Evolutionary conservation across 2,888 invertebrate species (phyloP).

Genomic region (Melinopterus prodromus): DNA sequence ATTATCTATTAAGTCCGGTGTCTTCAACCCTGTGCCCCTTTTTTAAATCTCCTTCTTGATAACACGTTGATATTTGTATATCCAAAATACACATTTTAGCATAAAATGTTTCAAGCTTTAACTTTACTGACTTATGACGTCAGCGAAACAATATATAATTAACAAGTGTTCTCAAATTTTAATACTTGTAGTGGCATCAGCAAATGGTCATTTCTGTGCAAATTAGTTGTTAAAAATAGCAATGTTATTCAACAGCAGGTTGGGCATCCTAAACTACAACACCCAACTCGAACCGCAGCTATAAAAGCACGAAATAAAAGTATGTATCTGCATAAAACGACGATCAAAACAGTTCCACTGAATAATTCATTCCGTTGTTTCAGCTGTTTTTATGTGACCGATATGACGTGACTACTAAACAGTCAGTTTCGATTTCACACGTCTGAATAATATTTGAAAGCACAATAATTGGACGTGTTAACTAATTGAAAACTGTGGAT

Average conservation of each 20-base stretch:
- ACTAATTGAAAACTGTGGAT: too few relatives aligned
- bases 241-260: not conserved
- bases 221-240: not conserved
- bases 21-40: too few relatives aligned
- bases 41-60: too few relatives aligned
- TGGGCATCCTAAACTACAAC: not conserved
- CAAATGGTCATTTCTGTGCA: not conserved
- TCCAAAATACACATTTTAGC: too few relatives aligned
- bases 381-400: not conserved
- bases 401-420: not conserved
- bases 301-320: not conserved
- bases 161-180: not conserved
- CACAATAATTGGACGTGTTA: not conserved
- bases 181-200: not conserved
- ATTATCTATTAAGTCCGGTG: too few relatives aligned
- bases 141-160: too few relatives aligned
- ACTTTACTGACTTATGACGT: too few relatives aligned
- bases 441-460: not conserved
- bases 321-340: not conserved
- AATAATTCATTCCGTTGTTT: not conserved
- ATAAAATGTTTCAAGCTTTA: too few relatives aligned
- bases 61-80: too few relatives aligned
- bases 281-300: not conserved
- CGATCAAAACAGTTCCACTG: not conserved
- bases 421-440: conserved; percentile 4